Evolutionary conservation across 1,140 invertebrate genomes (phyloP), one percentile per base, ranked within the genome.

Genomic region (Antheraea pernyi): DNA sequence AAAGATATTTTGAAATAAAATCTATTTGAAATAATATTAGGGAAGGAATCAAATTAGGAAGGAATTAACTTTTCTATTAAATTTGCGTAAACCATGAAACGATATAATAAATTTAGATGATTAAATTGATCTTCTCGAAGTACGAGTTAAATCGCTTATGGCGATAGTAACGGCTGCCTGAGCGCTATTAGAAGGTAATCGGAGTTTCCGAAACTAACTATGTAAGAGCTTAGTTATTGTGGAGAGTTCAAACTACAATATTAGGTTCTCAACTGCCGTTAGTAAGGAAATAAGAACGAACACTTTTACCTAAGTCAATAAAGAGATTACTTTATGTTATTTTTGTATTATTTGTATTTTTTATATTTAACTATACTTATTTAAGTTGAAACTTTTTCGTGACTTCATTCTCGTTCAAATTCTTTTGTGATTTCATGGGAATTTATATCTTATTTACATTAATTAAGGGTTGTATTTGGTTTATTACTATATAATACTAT

Each of bases 221-320:
- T 68, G 59, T 75, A 75, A 72, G 74, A 72, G 69, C 68, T 61
- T 75, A 53, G 74, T 75, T 75, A 75, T 72, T 72, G 70, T 72
- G 59, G 19, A 30, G 60, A 36, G n/a, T 22, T 10, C 60, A 61
- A 13, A 61, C 18, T 22, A 60, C 7, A 9, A 9, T 53, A n/a
- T 53, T 16, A 42, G 39, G 46, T 16, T 10, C 46, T 53, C 7
- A 53, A 53, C 16, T 53, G 46, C 16, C 11, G 46, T 53, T 53
- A 53, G 4, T 53, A 6, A 16, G 9, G 13, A 6, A 53, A 42
- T 42, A 9, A 1, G 11, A 42, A n/a, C n/a, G n/a, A n/a, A 42
- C 39, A 42, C 11, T 42, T 42, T 42, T 42, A 42, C 39, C 7
- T 42, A 42, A 42, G 7, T 10, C n/a, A 19, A 60, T 22, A 18